Conservation (phyloP, 1,140 invertebrate species). For the Nasonia longicornis region DNA sequence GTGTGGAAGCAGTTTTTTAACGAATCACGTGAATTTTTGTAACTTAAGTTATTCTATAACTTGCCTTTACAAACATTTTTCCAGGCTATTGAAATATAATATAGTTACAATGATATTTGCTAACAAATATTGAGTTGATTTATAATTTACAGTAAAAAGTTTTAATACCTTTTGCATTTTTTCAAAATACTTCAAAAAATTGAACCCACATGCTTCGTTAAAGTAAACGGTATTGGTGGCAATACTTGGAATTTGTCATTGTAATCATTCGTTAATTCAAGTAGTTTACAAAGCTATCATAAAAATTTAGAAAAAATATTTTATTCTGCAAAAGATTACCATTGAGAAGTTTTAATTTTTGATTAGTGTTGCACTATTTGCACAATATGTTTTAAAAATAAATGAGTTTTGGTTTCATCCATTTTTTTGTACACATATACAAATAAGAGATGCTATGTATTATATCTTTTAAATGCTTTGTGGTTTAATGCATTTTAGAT, state of each 20-base stretch:
- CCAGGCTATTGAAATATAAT: not conserved
- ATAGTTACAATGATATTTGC: slow-evolving; percentile 11
- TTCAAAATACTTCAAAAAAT: slow-evolving; percentile 40
- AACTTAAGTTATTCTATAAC: slow-evolving; percentile 20
- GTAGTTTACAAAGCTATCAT: slow-evolving; percentile 20
- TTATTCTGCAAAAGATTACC: not conserved
- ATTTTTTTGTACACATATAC: not conserved
- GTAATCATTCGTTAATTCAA: not conserved
- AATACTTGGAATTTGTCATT: not conserved
- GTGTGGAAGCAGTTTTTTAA: slow-evolving; percentile 38
- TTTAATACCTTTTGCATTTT: not conserved
- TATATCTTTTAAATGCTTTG: not conserved
- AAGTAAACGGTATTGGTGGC: slow-evolving; percentile 5
- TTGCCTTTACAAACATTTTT: slow-evolving; percentile 33
- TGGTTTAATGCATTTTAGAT: slow-evolving; percentile 26
- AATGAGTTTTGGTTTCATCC: not conserved
- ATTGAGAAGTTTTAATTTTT: not conserved
- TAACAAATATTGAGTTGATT: slow-evolving; percentile 6
- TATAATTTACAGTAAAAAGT: slow-evolving; percentile 8
- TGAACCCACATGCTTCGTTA: not conserved
- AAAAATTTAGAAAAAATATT: slow-evolving; percentile 15
- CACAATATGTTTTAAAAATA: not conserved
- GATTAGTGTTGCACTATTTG: no score
- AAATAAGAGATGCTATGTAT: not conserved
- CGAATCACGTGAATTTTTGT: slow-evolving; percentile 31